Evolutionary conservation across 2,888 invertebrate species (phyloP), one percentile per base, ranked within the genome.

Genomic region (Gnatocerus cornutus): DNA sequence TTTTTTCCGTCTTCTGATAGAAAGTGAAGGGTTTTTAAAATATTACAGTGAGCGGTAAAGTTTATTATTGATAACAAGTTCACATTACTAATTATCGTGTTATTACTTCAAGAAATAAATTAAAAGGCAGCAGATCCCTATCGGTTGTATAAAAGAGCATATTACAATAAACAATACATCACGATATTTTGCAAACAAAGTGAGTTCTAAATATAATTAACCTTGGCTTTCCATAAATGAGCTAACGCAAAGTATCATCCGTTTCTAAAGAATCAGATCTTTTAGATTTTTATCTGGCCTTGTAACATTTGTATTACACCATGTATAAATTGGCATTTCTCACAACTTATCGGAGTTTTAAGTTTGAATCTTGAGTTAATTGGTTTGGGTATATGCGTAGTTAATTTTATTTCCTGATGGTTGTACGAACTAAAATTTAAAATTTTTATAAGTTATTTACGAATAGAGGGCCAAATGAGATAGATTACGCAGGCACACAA

Each of bases 81-180:
- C 16, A 50, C 10, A n/a, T 13, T 13, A 13, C 4, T 41, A 56
- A 52, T 52, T 30, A 52, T 9, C 29, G 30, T 33, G 33, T n/a
- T 21, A 41, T 56, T 39, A 37, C 55, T 14, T 14, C n/a, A 37
- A 62, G 48, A 62, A 37, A 46, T 46, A 14, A 45, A 37, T 39
- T 62, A 48, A 62, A 62, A 62, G 62, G 50, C 37, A 29, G 53
- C 13, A 48, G 77, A 78, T 78, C 65, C 37, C 73, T 76, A 78
- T 78, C 78, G 63, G 27, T 64, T 69, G 74, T 69, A 73, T 74
- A 75, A 68, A 70, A 75, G 73, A 76, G 76, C 72, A 73, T 71
- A 41, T 41, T 41, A 76, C 76, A 75, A 76, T 76, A 78, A 78
- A 78, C 79, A 79, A 79, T 78, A 76, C 74, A 72, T 76, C 78